A percentile compares a stretch with the other conserved stretches of the same genome.
phyloP scores from a whole-genome alignment of 1,140 invertebrate genomes.

The Drosophila murphyi region DNA sequence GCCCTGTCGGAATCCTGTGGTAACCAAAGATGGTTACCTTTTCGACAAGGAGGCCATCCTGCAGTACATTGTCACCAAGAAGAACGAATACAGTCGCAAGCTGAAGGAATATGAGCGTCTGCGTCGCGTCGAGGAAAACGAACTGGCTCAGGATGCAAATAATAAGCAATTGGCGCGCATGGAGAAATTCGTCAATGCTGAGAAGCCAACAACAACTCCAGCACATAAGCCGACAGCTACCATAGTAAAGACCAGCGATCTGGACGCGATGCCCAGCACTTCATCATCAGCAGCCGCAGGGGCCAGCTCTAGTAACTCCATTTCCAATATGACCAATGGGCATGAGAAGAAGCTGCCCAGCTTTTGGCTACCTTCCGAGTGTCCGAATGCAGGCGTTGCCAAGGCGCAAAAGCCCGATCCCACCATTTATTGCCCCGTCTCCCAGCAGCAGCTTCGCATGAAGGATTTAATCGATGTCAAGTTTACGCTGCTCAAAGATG shows the following conservation, averaged over 20 bases:
- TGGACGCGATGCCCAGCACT: slow-evolving; percentile 39
- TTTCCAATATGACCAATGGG: slow-evolving; percentile 91
- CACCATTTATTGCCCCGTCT: slow-evolving; percentile 97
- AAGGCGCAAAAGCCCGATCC: slow-evolving; percentile 94
- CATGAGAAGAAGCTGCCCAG: slow-evolving; percentile 92
- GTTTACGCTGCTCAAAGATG: slow-evolving; percentile 95
- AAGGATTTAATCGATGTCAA: slow-evolving; percentile 98
- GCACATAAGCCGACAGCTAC: slow-evolving; percentile 50
- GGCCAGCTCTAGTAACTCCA: slow-evolving; percentile 85
- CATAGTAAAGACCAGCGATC: slow-evolving; percentile 21
- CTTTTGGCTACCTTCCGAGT: slow-evolving; percentile 98
- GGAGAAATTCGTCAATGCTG: slow-evolving; percentile 90
- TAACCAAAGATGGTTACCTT: slow-evolving; percentile 93
- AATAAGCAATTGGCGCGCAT: slow-evolving; percentile 88
- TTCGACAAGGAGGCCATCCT: slow-evolving; percentile 99
- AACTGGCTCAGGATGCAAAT: slow-evolving; percentile 84
- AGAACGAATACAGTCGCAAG: slow-evolving; percentile 95
- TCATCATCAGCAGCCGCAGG: slow-evolving; percentile 41
- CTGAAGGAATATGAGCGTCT: slow-evolving; percentile 97
- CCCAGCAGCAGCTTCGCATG: slow-evolving; percentile 92
- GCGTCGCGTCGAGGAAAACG: slow-evolving; percentile 89
- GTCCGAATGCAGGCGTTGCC: slow-evolving; percentile 92
- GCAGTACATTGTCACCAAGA: slow-evolving; percentile 98
- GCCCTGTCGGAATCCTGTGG: slow-evolving; percentile 86
- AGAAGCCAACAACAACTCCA: slow-evolving; percentile 67